Conservation (phyloP, 2,888 invertebrate species). For the Leptopilina drosophilae region DNA sequence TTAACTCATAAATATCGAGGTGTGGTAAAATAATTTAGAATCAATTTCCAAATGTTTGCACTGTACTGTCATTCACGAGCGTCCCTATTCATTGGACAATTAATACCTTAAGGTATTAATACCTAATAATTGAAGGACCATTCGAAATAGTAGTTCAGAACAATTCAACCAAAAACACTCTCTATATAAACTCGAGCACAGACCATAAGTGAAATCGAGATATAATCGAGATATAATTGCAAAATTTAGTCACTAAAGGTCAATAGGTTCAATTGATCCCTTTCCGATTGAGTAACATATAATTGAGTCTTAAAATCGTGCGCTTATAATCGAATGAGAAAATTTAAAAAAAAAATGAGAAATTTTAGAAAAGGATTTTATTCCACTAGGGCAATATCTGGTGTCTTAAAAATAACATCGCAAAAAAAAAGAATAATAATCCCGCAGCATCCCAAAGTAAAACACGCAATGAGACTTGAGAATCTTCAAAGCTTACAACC, state of each 20-base stretch:
- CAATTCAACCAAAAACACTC: slow-evolving; percentile 49
- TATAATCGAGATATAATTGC: too few relatives aligned
- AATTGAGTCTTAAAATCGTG: not conserved
- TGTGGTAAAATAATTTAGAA: not conserved
- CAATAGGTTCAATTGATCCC: not conserved
- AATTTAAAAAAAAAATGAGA: too few relatives aligned
- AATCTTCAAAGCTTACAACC: slow-evolving; percentile 38
- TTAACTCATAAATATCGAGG: not conserved
- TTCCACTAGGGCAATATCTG: not conserved
- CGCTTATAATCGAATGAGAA: too few relatives aligned
- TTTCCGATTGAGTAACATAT: not conserved
- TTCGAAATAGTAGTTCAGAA: slow-evolving; percentile 60
- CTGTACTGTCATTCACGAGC: too few relatives aligned
- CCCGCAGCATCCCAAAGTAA: slow-evolving; percentile 32
- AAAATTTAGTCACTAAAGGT: slow-evolving; percentile 33
- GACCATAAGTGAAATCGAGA: too few relatives aligned
- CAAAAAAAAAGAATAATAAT: slow-evolving; percentile 20
- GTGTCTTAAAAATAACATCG: slow-evolving; percentile 11
- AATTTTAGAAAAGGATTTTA: not conserved
- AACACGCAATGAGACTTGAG: slow-evolving; percentile 21
- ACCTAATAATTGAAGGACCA: slow-evolving; percentile 69
- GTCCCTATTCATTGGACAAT: slow-evolving; percentile 40
- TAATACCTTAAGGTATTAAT: slow-evolving; percentile 46
- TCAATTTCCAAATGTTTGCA: not conserved
- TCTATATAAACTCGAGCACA: too few relatives aligned